These are phyloP conservation scores for Maniola hyperantus DNA, from an alignment of 2,888 invertebrate species.

Conservation along the genomic window DNA sequence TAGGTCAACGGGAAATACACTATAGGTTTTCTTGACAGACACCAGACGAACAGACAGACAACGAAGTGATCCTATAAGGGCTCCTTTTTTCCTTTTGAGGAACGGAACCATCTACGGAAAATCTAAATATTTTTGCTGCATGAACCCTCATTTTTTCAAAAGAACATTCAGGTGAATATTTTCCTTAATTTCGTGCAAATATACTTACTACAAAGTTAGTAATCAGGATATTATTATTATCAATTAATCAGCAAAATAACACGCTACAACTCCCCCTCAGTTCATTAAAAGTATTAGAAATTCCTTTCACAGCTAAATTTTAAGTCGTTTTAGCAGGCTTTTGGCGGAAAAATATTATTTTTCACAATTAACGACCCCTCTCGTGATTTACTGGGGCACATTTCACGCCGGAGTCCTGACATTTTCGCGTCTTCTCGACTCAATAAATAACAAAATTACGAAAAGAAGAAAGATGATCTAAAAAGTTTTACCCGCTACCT, in stretches of 20 bases:
- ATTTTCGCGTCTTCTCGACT: conserved; percentile 57
- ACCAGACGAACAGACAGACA: too few species aligned
- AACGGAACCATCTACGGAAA: too few species aligned
- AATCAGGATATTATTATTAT: conserved; percentile 34
- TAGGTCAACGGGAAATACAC: too few species aligned
- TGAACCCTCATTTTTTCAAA: too few species aligned
- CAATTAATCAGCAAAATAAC: conserved; percentile 37
- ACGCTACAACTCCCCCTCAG: conserved; percentile 34
- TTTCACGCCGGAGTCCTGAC: conserved; percentile 46
- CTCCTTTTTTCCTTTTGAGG: too few species aligned
- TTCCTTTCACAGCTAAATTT: conserved; percentile 55
- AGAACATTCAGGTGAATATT: background rate
- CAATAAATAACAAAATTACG: conserved; percentile 69
- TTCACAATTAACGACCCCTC: conserved; percentile 64
- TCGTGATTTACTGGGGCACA: conserved; percentile 60
- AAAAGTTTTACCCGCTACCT: background rate
- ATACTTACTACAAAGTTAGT: conserved; percentile 16
- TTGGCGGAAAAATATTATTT: conserved; percentile 60
- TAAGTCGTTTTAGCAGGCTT: conserved; percentile 56
- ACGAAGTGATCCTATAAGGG: too few species aligned
- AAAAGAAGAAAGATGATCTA: conserved; percentile 33
- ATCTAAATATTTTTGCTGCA: too few species aligned
- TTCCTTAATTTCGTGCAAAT: background rate
- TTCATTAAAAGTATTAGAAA: conserved; percentile 54
- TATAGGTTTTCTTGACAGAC: too few species aligned